Conservation (phyloP, 2,113 vertebrate genomes). For the Psettodes erumei region DNA sequence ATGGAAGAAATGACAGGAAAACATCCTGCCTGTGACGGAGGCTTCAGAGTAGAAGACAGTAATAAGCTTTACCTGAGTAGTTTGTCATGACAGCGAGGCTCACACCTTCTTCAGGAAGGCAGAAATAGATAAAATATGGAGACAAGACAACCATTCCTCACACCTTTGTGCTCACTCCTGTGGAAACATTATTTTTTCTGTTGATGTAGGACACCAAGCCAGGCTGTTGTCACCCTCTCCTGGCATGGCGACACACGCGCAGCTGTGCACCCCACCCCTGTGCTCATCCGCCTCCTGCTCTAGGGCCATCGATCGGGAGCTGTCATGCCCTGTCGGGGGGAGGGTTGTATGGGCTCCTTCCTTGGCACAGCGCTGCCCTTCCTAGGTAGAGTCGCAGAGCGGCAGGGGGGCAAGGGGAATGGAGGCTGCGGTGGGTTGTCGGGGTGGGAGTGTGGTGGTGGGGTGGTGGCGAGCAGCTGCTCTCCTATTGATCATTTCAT, state of each 20-base stretch:
- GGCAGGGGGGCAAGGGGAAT: constrained; percentile 50
- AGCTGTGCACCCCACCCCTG: constrained; percentile 63
- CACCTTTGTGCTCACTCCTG: constrained; percentile 43
- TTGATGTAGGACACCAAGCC: constrained; percentile 69
- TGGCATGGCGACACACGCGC: constrained; percentile 72
- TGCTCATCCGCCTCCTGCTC: constrained; percentile 56
- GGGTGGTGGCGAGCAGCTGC: constrained; percentile 72
- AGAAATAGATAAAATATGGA: constrained; percentile 63
- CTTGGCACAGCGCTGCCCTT: constrained; percentile 64
- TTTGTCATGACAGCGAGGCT: constrained; percentile 52
- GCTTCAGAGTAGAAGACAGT: constrained; percentile 52
- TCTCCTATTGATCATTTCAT: constrained; percentile 82
- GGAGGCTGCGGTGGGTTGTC: constrained; percentile 50
- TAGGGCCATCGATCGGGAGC: constrained; percentile 69
- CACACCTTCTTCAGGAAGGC: constrained; percentile 42
- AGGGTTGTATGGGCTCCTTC: constrained; percentile 52
- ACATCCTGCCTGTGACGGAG: constrained; percentile 28
- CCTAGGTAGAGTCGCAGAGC: constrained; percentile 57
- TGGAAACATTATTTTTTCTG: constrained; percentile 68
- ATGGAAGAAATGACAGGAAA: constrained; percentile 42
- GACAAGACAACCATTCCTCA: constrained; percentile 63
- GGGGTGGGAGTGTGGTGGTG: constrained; percentile 33
- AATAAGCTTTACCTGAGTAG: constrained; percentile 66
- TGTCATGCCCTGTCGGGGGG: constrained; percentile 66
- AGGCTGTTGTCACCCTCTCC: constrained; percentile 77